Conservation (phyloP, 1,140 invertebrate genomes). For the Tetragnatha versicolor region DNA sequence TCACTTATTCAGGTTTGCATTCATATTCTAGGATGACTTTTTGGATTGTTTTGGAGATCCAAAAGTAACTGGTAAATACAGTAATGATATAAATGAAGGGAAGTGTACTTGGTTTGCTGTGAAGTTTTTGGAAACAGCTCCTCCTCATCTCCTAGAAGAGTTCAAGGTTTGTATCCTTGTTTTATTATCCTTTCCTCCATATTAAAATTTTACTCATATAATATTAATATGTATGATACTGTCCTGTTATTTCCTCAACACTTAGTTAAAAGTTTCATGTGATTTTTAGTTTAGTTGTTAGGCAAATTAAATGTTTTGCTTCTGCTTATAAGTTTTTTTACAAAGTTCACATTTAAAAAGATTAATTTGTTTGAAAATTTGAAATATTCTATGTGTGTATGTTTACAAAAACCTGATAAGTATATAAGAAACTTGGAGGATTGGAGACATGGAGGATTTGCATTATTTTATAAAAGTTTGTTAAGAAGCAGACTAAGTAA, state of each 20-base stretch:
- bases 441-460: no score
- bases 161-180: conserved; percentile 52
- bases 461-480: no score
- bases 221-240: neutral
- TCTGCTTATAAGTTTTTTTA: neutral
- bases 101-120: conserved; percentile 97
- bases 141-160: conserved; percentile 58
- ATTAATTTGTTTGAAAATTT: no score
- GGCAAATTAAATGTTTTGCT: neutral
- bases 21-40: conserved; percentile 78
- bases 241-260: neutral
- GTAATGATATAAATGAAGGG: conserved; percentile 91
- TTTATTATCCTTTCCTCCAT: neutral
- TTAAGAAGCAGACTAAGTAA: no score
- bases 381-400: no score
- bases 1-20: neutral
- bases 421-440: no score
- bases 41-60: conserved; percentile 92
- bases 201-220: neutral
- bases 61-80: conserved; percentile 83
- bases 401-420: no score
- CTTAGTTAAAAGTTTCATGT: no score
- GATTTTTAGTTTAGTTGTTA: no score
- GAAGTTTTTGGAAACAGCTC: conserved; percentile 82
- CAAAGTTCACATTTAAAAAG: neutral